Evolutionary conservation across 2,113 vertebrate genomes (phyloP).

Genomic region (Eonycteris spelaea): DNA sequence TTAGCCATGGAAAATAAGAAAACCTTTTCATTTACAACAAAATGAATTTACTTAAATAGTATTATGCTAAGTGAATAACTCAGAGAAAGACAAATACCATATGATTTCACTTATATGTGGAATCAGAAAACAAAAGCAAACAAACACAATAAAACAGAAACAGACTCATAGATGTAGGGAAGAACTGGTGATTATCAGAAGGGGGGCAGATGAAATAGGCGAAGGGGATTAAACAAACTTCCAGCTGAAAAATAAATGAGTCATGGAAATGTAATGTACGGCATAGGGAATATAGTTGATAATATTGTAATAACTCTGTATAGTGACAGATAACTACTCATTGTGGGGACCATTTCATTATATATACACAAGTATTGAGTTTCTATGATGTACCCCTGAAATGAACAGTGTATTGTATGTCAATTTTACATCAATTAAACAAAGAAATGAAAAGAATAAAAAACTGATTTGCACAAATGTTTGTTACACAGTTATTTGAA

Average conservation of each 20-base stretch:
- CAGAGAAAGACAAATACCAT: too few relatives aligned
- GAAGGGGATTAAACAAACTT: not conserved
- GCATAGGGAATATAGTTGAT: not conserved
- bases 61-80: too few relatives aligned
- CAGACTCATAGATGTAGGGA: too few relatives aligned
- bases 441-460: not conserved
- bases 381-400: not conserved
- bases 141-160: too few relatives aligned
- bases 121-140: too few relatives aligned
- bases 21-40: too few relatives aligned
- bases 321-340: not conserved
- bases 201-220: not conserved
- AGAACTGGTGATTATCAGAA: not conserved
- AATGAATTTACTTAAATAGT: too few relatives aligned
- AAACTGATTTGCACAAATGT: slow-evolving; percentile 42
- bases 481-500: slow-evolving; percentile 10
- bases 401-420: not conserved
- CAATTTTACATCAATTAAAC: not conserved
- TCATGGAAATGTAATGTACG: not conserved
- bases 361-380: not conserved
- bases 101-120: too few relatives aligned
- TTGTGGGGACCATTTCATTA: not conserved
- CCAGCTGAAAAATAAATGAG: not conserved
- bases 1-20: too few relatives aligned
- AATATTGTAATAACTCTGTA: too few relatives aligned